A percentile compares a stretch with the other conserved stretches of the same genome.
These are phyloP conservation scores for Apotomis betuletana DNA, from an alignment of 2,888 invertebrate species.

Conservation along the genomic window DNA sequence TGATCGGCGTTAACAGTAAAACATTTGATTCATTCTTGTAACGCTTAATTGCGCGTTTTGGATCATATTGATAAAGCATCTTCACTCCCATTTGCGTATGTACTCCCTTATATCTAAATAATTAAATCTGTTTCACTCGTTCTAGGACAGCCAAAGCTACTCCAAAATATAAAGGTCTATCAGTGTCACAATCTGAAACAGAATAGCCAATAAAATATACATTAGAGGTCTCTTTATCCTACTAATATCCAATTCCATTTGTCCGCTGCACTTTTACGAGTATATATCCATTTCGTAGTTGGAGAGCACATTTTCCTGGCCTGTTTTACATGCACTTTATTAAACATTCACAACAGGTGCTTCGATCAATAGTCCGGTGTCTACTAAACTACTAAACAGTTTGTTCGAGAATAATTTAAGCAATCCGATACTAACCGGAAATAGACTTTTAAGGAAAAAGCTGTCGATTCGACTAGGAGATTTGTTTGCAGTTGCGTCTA, in stretches of 20 bases:
- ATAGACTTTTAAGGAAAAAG: slow-evolving; percentile 52
- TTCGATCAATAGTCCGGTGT: slow-evolving; percentile 47
- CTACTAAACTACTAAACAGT: slow-evolving; percentile 36
- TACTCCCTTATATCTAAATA: too few species aligned
- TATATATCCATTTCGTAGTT: slow-evolving; percentile 17
- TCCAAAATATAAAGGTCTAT: too few species aligned
- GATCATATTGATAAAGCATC: too few species aligned
- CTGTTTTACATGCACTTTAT: slow-evolving; percentile 38
- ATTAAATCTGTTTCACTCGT: too few species aligned
- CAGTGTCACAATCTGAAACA: background rate
- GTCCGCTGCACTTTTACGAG: slow-evolving; percentile 25
- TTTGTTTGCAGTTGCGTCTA: slow-evolving; percentile 28
- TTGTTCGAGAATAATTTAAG: slow-evolving; percentile 56
- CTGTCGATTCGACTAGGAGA: slow-evolving; percentile 14
- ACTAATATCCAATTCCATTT: slow-evolving; percentile 37
- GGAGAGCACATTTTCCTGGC: slow-evolving; percentile 20
- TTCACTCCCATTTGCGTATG: too few species aligned
- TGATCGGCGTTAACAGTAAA: too few species aligned
- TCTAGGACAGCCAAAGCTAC: too few species aligned
- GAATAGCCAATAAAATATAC: slow-evolving; percentile 1
- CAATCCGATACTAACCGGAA: slow-evolving; percentile 53
- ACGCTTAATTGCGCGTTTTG: too few species aligned
- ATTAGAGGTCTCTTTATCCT: slow-evolving; percentile 22
- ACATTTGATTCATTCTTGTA: too few species aligned
- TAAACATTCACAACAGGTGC: slow-evolving; percentile 41